Conservation (phyloP, 2,113 vertebrate genomes). For the Archilochus colubris region DNA sequence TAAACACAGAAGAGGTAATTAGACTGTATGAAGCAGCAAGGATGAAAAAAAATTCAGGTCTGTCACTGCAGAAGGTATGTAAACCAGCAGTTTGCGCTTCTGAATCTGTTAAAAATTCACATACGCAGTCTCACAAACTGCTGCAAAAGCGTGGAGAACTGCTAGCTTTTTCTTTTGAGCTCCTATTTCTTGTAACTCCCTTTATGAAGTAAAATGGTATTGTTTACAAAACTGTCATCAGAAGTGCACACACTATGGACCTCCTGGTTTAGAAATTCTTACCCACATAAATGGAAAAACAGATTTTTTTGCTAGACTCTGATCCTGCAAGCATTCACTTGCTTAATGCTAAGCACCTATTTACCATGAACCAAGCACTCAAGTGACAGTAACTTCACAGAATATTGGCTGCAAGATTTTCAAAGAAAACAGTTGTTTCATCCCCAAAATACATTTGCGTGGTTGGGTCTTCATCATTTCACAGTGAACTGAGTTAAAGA, state of each 20-base stretch:
- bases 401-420: neutral
- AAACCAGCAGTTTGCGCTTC: slow-evolving; percentile 34
- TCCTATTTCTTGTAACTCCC: neutral
- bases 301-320: neutral
- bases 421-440: neutral
- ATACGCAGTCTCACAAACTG: neutral
- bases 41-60: slow-evolving; percentile 34
- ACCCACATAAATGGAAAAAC: neutral
- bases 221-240: neutral
- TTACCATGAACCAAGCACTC: neutral
- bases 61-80: slow-evolving; percentile 38
- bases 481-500: neutral
- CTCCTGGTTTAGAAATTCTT: neutral
- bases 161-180: neutral
- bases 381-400: neutral
- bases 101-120: slow-evolving; percentile 15
- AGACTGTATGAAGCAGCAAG: slow-evolving; percentile 45
- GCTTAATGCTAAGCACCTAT: neutral
- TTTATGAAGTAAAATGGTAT: neutral
- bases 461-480: neutral
- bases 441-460: neutral
- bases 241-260: neutral
- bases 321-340: neutral
- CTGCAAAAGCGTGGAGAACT: neutral
- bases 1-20: slow-evolving; percentile 75